phyloP scores from a whole-genome alignment of 2,113 vertebrate species.

The Sebastes schlegelii region DNA sequence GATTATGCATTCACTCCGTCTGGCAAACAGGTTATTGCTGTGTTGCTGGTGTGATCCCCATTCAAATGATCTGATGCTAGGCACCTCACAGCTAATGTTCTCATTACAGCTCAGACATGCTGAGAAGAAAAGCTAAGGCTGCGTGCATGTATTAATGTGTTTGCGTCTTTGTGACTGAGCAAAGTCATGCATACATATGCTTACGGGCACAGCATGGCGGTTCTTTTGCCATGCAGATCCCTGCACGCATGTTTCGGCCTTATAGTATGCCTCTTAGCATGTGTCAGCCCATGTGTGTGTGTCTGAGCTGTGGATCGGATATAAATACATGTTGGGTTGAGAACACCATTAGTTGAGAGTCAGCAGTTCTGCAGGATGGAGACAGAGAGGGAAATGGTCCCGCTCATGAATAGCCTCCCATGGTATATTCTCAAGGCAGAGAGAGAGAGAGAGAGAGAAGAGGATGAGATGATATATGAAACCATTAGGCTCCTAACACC shows the following conservation, averaged over 20 bases:
- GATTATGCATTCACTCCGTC: slow-evolving; percentile 25
- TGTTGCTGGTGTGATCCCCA: slow-evolving; percentile 38
- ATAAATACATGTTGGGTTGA: slow-evolving; percentile 4
- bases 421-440: slow-evolving; percentile 43
- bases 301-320: neutral
- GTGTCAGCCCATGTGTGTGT: neutral
- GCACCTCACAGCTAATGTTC: slow-evolving; percentile 42
- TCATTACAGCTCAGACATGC: slow-evolving; percentile 53
- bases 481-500: slow-evolving; percentile 53
- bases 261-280: neutral
- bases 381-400: slow-evolving; percentile 25
- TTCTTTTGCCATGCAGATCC: slow-evolving; percentile 24
- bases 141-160: slow-evolving; percentile 10
- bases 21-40: slow-evolving; percentile 46
- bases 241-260: neutral
- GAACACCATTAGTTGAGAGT: slow-evolving; percentile 44
- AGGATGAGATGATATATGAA: slow-evolving; percentile 56
- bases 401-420: slow-evolving; percentile 26
- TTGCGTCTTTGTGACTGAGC: neutral
- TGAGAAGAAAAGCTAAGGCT: slow-evolving; percentile 32
- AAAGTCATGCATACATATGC: neutral
- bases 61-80: slow-evolving; percentile 36
- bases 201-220: neutral
- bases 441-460: slow-evolving; percentile 2
- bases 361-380: slow-evolving; percentile 42